Evolutionary conservation across 2,888 invertebrate species (phyloP).

Genomic region (Mythimna pallens): DNA sequence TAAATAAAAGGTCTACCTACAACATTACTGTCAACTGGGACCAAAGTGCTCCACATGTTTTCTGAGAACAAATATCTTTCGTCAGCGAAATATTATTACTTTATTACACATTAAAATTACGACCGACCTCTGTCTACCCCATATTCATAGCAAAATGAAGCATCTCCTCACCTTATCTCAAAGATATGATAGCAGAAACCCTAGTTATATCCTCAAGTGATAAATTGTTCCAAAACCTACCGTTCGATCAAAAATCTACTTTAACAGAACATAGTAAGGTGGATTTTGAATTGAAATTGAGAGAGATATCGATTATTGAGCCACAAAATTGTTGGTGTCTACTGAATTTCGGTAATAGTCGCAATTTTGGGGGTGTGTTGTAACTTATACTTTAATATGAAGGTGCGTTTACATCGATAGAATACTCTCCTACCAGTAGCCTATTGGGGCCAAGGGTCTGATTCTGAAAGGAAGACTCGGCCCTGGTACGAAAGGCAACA

Average conservation of each 20-base stretch:
- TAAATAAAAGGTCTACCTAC: too few species aligned
- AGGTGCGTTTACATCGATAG: constrained; percentile 19
- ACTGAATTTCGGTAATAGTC: constrained; percentile 48
- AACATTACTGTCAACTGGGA: too few species aligned
- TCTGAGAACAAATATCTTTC: neutral
- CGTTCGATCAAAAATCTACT: constrained; percentile 14
- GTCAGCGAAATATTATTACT: constrained; percentile 17
- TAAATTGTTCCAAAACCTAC: constrained; percentile 63
- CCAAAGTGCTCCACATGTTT: neutral
- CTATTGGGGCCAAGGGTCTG: too few species aligned
- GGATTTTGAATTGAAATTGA: constrained; percentile 10
- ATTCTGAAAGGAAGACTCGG: too few species aligned
- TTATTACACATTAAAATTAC: constrained; percentile 43
- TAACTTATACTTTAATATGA: constrained; percentile 20
- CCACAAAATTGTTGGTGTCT: constrained; percentile 48
- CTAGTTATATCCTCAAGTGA: constrained; percentile 72
- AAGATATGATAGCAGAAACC: constrained; percentile 67
- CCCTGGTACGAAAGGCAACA: too few species aligned
- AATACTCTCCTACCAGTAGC: neutral
- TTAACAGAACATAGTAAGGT: constrained; percentile 1
- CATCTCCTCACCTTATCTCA: constrained; percentile 60
- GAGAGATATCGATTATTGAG: constrained; percentile 51
- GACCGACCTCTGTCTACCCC: constrained; percentile 16
- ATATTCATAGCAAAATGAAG: constrained; percentile 53
- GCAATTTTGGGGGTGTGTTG: constrained; percentile 28